Evolutionary conservation across 2,113 vertebrate genomes (phyloP).

Genomic region (Axis porcinus): DNA sequence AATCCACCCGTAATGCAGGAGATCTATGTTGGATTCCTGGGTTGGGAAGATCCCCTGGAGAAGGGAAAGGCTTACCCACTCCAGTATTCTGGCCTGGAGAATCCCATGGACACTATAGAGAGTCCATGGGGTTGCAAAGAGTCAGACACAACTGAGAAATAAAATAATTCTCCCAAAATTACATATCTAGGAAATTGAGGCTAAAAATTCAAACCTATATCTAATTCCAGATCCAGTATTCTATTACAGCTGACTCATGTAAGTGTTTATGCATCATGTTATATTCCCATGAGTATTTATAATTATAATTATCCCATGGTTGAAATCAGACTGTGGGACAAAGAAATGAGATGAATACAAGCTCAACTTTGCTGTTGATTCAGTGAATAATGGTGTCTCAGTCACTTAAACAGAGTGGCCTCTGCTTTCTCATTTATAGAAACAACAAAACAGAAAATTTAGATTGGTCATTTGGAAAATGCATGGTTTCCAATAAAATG

Average conservation of each 20-base stretch:
- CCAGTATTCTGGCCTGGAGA: neutral
- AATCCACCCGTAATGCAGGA: rapidly evolving
- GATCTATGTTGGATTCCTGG: neutral
- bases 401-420: slow-evolving; percentile 29
- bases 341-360: neutral
- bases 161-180: slow-evolving; percentile 9
- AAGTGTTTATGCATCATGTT: neutral
- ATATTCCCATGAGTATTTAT: neutral
- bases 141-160: neutral
- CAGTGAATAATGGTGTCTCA: neutral
- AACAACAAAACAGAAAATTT: neutral
- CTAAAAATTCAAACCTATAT: slow-evolving; percentile 11
- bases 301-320: neutral
- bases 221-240: neutral
- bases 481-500: slow-evolving; percentile 26
- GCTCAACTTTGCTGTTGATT: neutral
- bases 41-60: neutral
- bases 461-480: slow-evolving; percentile 47
- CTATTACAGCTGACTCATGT: neutral
- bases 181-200: neutral
- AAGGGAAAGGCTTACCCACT: neutral
- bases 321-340: neutral
- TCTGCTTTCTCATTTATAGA: slow-evolving; percentile 19
- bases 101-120: neutral
- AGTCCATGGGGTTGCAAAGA: neutral